Conservation (phyloP, 2,113 vertebrate genomes). For the Tetrao urogallus region DNA sequence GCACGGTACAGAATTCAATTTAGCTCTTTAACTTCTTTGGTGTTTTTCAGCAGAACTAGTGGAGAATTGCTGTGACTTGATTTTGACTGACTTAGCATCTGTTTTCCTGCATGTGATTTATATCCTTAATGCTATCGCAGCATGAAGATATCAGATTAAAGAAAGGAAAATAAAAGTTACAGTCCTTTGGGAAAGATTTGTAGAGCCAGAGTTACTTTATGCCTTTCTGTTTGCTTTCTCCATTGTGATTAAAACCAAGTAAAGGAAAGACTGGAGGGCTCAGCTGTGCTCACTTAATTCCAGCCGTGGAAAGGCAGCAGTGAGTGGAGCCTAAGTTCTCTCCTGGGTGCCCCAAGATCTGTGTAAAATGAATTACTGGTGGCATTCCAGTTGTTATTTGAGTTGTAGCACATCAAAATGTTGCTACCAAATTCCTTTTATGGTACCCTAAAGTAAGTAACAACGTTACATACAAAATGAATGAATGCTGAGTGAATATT, state of each 20-base stretch:
- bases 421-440: neutral
- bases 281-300: neutral
- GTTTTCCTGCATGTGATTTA: neutral
- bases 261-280: neutral
- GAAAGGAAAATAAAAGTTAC: neutral
- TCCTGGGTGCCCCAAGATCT: neutral
- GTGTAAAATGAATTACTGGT: neutral
- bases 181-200: neutral
- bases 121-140: neutral
- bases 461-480: neutral
- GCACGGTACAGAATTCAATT: slow-evolving; percentile 74
- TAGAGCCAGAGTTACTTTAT: neutral
- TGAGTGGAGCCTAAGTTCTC: neutral
- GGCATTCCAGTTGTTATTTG: neutral
- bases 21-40: neutral
- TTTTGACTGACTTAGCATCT: slow-evolving; percentile 28
- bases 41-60: neutral
- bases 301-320: neutral
- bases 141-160: slow-evolving; percentile 2
- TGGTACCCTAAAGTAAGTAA: neutral
- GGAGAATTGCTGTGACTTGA: slow-evolving; percentile 1
- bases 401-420: neutral
- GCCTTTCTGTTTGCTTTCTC: neutral
- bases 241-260: neutral
- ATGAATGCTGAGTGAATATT: neutral